These are phyloP conservation scores for Coendou prehensilis DNA, from an alignment of 2,797 vertebrate genomes.

Conservation along the genomic window DNA sequence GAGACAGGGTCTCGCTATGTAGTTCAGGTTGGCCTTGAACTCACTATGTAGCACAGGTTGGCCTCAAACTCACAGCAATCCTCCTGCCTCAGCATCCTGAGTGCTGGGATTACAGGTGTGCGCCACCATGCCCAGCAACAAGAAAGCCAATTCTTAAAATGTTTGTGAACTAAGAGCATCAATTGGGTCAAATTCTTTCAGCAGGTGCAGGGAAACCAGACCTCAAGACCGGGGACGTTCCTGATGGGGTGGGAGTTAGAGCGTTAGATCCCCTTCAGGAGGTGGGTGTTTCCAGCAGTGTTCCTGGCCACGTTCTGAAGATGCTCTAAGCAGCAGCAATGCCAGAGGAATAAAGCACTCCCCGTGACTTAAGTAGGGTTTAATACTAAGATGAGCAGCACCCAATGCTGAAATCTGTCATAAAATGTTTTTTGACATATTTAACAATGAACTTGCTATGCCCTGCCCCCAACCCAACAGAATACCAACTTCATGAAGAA, in stretches of 20 bases:
- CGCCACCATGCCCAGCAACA: neutral
- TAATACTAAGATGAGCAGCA: neutral
- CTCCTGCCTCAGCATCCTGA: neutral
- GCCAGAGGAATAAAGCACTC: neutral
- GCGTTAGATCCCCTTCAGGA: neutral
- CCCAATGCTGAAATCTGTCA: neutral
- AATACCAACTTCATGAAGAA: neutral
- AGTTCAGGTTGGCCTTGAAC: neutral
- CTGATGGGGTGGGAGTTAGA: neutral
- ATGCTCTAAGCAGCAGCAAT: neutral
- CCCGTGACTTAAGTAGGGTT: neutral
- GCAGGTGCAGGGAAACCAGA: neutral
- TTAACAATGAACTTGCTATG: neutral
- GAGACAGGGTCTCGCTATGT: neutral
- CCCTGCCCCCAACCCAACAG: neutral
- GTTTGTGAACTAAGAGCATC: constrained; percentile 7
- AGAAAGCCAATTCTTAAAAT: constrained; percentile 20
- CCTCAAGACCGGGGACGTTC: neutral
- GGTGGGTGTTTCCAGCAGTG: neutral
- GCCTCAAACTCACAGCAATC: neutral
- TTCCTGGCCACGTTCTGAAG: neutral
- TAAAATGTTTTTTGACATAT: neutral
- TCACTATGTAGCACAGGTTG: neutral
- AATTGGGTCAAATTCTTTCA: constrained; percentile 17
- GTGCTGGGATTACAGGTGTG: neutral